Conservation (phyloP, 2,888 invertebrate genomes). For the Didymodactylos carnosus region DNA sequence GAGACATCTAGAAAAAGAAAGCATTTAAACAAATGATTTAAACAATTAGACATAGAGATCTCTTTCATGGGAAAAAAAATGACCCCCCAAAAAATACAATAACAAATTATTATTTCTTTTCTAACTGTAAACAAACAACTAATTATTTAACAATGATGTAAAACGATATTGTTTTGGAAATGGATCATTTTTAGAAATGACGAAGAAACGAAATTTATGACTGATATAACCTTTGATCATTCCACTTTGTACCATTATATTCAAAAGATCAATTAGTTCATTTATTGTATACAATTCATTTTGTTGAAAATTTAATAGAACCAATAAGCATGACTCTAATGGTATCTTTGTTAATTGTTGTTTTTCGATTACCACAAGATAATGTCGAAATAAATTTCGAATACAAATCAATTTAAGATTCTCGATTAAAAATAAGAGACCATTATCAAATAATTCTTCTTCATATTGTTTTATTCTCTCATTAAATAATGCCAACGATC, state of each 20-base stretch:
- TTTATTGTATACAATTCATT: background rate
- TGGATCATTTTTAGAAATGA: background rate
- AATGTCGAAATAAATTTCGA: background rate
- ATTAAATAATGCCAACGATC: background rate
- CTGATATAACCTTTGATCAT: background rate
- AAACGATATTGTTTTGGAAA: background rate
- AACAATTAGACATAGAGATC: background rate
- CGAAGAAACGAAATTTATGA: background rate
- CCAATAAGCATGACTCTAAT: background rate
- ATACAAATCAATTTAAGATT: background rate
- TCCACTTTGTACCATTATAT: background rate
- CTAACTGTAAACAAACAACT: too few species aligned
- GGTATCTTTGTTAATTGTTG: background rate
- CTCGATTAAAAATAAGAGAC: background rate
- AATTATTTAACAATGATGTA: background rate
- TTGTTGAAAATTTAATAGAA: background rate
- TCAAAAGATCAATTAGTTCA: background rate
- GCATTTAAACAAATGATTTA: background rate
- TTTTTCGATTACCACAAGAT: background rate
- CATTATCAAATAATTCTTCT: background rate
- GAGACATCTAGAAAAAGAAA: background rate
- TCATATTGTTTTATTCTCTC: background rate
- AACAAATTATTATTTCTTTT: too few species aligned
- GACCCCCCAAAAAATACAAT: too few species aligned
- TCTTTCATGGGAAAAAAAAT: too few species aligned